Percentiles rank a stretch among this genome's conserved stretches.
Evolutionary conservation across 37 sponge, comb jelly and placozoan species (phyloP).

Genomic region (Tethya wilhelma): DNA sequence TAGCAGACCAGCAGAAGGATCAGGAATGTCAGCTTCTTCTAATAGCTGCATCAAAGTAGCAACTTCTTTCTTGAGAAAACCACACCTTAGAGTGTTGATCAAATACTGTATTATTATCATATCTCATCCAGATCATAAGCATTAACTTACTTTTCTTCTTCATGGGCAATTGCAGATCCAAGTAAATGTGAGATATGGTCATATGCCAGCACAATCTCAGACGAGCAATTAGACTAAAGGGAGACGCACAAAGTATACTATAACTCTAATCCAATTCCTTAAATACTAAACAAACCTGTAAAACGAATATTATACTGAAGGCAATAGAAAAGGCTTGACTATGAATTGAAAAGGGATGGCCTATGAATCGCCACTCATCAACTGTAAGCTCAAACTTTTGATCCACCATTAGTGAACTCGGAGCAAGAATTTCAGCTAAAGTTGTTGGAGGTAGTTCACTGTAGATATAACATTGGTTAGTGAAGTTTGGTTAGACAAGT

Average conservation of each 20-base stretch:
- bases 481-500: background rate
- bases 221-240: slow-evolving; percentile 41
- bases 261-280: background rate
- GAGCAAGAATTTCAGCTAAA: slow-evolving; percentile 70
- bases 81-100: slow-evolving; percentile 43
- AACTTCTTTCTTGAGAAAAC: slow-evolving; percentile 32
- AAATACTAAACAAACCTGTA: slow-evolving; percentile 41
- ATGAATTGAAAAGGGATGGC: slow-evolving; percentile 68
- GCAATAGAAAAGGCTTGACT: slow-evolving; percentile 29
- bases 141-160: slow-evolving; percentile 55
- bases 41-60: slow-evolving; percentile 50
- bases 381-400: slow-evolving; percentile 72
- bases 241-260: background rate
- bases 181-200: slow-evolving; percentile 46
- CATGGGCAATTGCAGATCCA: slow-evolving; percentile 65
- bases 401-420: slow-evolving; percentile 40
- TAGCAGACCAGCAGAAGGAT: slow-evolving; percentile 25
- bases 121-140: background rate
- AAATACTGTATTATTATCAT: background rate
- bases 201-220: slow-evolving; percentile 35
- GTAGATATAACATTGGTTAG: background rate
- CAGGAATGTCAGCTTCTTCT: slow-evolving; percentile 62
- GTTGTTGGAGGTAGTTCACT: slow-evolving; percentile 67
- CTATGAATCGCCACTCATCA: slow-evolving; percentile 82
- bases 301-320: slow-evolving; percentile 73